These are phyloP conservation scores for Peucedramus taeniatus DNA, from an alignment of 2,113 vertebrate genomes.

Conservation along the genomic window DNA sequence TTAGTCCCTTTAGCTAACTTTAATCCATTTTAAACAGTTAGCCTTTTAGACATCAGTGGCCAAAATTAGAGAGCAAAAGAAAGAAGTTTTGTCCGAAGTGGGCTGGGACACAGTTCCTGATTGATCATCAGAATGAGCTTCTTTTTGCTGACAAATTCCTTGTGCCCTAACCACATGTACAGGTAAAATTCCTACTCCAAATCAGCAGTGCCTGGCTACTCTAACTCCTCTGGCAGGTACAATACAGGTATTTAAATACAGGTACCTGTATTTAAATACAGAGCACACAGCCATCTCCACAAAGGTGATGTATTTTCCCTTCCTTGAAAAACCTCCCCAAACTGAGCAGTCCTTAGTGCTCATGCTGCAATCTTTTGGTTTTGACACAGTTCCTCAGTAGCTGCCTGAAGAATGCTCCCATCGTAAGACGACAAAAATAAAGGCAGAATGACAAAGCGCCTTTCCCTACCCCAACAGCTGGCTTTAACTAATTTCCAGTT, in stretches of 20 bases:
- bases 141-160: background rate
- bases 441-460: background rate
- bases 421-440: fast-evolving
- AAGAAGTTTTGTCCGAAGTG: background rate
- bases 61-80: background rate
- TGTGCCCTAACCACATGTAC: fast-evolving
- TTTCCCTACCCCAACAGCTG: background rate
- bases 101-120: background rate
- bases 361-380: fast-evolving
- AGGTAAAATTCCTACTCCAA: background rate
- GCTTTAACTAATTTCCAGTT: background rate
- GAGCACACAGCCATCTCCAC: background rate
- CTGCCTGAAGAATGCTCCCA: background rate
- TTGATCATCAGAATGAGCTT: fast-evolving
- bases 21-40: background rate
- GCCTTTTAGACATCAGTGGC: background rate
- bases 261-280: background rate
- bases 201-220: background rate
- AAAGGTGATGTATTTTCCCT: background rate
- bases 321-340: background rate
- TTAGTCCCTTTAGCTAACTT: background rate
- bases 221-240: background rate
- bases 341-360: fast-evolving
- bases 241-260: no score
- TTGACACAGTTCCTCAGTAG: background rate